Percentiles rank a stretch among this genome's conserved stretches.
Conservation (phyloP, 2,113 vertebrate species). For the Falcunculus frontatus region DNA sequence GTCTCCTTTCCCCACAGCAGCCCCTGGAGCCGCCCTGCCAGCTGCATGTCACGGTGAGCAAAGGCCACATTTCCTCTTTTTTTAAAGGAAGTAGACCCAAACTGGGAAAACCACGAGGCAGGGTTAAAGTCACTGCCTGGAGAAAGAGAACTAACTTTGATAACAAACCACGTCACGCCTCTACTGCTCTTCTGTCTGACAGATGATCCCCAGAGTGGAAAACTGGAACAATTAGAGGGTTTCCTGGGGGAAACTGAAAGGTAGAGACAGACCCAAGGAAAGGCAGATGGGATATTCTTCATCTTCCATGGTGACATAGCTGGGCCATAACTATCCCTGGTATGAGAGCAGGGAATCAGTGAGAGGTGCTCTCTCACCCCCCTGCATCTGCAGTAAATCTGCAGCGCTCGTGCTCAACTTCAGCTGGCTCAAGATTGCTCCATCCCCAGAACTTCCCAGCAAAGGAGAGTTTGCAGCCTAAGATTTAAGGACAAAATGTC, state of each 20-base stretch:
- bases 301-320: neutral
- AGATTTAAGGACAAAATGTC: neutral
- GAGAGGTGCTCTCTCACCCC: neutral
- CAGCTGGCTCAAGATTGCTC: neutral
- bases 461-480: neutral
- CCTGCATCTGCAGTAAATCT: fast-evolving
- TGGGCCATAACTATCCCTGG: neutral
- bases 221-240: neutral
- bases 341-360: neutral
- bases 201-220: neutral
- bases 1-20: neutral
- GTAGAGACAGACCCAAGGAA: neutral
- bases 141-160: neutral
- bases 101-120: neutral
- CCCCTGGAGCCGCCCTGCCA: neutral
- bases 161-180: neutral
- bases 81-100: neutral
- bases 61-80: neutral
- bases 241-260: neutral
- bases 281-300: neutral
- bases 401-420: fast-evolving
- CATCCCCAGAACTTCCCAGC: neutral
- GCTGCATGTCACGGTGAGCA: neutral
- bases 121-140: neutral
- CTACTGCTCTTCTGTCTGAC: neutral